Conservation (phyloP, 1,140 invertebrate species). For the Psilanteris sp. region DNA sequence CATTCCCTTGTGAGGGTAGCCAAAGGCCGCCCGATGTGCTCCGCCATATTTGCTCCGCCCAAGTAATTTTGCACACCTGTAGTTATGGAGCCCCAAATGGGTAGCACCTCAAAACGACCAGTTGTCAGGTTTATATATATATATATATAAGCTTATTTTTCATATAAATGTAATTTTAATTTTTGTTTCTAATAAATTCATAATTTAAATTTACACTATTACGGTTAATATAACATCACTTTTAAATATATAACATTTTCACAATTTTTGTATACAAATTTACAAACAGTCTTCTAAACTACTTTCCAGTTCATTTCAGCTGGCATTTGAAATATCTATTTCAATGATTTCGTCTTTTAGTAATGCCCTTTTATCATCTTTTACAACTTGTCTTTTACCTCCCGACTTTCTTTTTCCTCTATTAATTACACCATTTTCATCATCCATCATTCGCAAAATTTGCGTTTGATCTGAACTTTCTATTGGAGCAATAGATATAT, state of each 20-base stretch:
- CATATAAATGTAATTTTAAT: no score
- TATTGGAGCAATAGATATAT: conserved; percentile 98
- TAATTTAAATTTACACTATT: no score
- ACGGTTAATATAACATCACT: conserved; percentile 23
- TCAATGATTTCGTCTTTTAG: conserved; percentile 81
- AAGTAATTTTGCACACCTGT: no score
- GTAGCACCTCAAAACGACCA: no score
- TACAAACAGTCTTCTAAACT: conserved; percentile 52
- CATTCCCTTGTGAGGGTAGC: no score
- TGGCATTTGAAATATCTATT: conserved; percentile 76
- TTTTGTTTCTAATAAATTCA: no score
- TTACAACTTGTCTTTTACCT: conserved; percentile 77
- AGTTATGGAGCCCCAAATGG: no score
- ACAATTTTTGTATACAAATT: conserved; percentile 32
- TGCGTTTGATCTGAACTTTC: conserved; percentile 95
- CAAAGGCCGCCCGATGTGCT: no score
- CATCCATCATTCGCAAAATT: conserved; percentile 97
- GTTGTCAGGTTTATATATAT: no score
- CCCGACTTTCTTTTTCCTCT: conserved; percentile 82
- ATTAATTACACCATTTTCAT: conserved; percentile 91
- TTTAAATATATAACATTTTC: conserved; percentile 42
- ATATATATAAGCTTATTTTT: no score
- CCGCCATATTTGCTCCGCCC: no score
- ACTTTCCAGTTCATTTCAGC: conserved; percentile 67
- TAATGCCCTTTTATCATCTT: conserved; percentile 81